These are phyloP conservation scores for Tribolium freemani DNA, from an alignment of 2,888 invertebrate species.

Conservation along the genomic window DNA sequence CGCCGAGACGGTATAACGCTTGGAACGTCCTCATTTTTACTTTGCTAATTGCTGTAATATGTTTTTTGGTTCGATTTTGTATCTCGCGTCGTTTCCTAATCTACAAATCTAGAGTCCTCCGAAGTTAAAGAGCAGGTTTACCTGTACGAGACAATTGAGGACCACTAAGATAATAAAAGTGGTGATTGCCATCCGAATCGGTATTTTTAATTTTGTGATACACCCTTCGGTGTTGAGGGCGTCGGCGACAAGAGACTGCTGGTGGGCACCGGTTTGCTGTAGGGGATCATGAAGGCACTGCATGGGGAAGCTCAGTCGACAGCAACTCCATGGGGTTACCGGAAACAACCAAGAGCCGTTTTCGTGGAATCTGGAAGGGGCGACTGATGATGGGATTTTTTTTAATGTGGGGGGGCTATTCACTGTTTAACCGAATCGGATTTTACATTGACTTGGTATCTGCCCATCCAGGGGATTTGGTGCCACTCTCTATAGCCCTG, in stretches of 20 bases:
- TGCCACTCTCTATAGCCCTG: constrained; percentile 73
- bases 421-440: constrained; percentile 60
- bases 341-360: constrained; percentile 60
- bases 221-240: constrained; percentile 66
- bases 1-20: too few relatives aligned
- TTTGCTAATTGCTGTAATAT: too few relatives aligned
- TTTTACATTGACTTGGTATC: constrained; percentile 66
- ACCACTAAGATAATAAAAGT: constrained; percentile 56
- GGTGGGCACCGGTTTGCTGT: constrained; percentile 67
- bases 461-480: constrained; percentile 73
- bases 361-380: constrained; percentile 34
- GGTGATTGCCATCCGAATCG: constrained; percentile 57
- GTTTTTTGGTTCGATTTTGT: too few relatives aligned
- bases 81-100: too few relatives aligned
- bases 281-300: constrained; percentile 76
- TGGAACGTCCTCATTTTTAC: background rate
- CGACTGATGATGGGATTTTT: constrained; percentile 4
- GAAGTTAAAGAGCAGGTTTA: constrained; percentile 54
- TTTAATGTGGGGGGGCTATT: constrained; percentile 29
- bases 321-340: constrained; percentile 75
- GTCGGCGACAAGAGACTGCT: constrained; percentile 59
- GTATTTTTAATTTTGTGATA: constrained; percentile 59
- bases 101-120: too few relatives aligned
- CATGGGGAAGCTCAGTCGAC: constrained; percentile 71
- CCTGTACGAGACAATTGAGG: constrained; percentile 56